Evolutionary conservation across 2,113 vertebrate genomes (phyloP), one percentile per base, ranked within the genome.

Genomic region (Ctenomys sociabilis): DNA sequence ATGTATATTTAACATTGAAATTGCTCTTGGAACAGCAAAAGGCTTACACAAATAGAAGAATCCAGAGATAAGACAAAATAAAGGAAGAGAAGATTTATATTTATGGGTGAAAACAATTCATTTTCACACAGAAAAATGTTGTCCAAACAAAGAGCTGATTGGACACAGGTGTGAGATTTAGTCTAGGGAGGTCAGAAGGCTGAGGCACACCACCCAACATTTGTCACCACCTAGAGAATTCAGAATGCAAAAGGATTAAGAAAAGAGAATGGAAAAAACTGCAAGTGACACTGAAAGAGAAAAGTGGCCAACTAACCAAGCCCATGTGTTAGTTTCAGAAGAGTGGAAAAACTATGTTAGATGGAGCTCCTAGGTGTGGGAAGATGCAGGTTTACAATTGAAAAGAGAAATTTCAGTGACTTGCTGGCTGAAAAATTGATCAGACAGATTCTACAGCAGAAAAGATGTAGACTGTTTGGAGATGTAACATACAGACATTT

Each of bases 11-110:
- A 96, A 84, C 40, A 78, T 37, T 85, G 1, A 16, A 92, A 73
- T 83, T 16, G 35, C 6, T 88, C 37, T 90, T 3, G 75, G 59
- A 82, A 78, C 7, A 90, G 40, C 26, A 87, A 85, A 54, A 92
- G 92, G 59, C 28, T 93, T 88, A 75, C 17, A 63, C n/a, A 77
- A 78, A 81, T 63, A 83, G 37, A 91, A 49, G 43, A 59, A 89
- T 92, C 90, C 61, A 37, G 43, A 66, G 28, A 64, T 83, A 30
- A 80, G 52, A 5, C 43, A 4, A 30, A 63, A 82, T 87, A 72
- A 52, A 80, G 66, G 5, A 78, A 35, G 61, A 73, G 9, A 1
- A 54, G 19, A 92, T 75, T 45, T 77, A 45, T 77, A 77, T 30
- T 28, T 75, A 10, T 75, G 11, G 28, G 40, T 30, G 12, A 77